Percentiles rank a stretch among this genome's conserved stretches.
Conservation (phyloP, 2,888 invertebrate species). For the Cryptus viduatorius region DNA sequence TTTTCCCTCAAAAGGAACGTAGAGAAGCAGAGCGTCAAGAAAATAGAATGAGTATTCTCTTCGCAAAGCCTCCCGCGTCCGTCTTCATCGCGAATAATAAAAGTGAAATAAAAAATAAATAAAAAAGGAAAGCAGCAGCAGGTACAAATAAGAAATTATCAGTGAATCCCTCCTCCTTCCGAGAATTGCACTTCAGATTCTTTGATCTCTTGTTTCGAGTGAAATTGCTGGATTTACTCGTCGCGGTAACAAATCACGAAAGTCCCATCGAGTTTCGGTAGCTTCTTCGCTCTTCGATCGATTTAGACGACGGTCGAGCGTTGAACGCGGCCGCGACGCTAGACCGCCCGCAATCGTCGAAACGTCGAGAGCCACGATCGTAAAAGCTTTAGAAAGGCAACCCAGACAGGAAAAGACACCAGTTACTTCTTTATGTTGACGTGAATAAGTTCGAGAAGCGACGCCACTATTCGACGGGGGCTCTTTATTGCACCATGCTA, state of each 20-base stretch:
- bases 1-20: conserved; percentile 49
- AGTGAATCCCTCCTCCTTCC: not conserved
- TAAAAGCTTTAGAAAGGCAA: conserved; percentile 67
- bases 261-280: conserved; percentile 35
- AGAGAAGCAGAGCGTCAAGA: conserved; percentile 37
- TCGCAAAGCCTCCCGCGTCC: conserved; percentile 22
- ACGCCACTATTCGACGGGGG: conserved; percentile 40
- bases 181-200: not conserved
- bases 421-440: conserved; percentile 73
- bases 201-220: conserved; percentile 11
- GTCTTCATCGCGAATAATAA: conserved; percentile 5
- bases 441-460: conserved; percentile 71
- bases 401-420: conserved; percentile 72
- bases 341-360: conserved; percentile 57
- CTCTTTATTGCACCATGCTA: conserved; percentile 71
- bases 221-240: not conserved
- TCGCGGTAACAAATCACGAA: conserved; percentile 40
- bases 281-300: conserved; percentile 42
- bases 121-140: not conserved
- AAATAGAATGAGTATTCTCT: conserved; percentile 52
- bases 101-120: not conserved
- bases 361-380: conserved; percentile 64
- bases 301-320: conserved; percentile 44
- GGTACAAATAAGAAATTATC: conserved; percentile 33
- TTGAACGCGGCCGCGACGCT: conserved; percentile 22